A percentile compares a stretch with the other conserved stretches of the same genome.
Evolutionary conservation across 1,140 invertebrate genomes (phyloP).

Genomic region (Drosophila sulfurigaster): DNA sequence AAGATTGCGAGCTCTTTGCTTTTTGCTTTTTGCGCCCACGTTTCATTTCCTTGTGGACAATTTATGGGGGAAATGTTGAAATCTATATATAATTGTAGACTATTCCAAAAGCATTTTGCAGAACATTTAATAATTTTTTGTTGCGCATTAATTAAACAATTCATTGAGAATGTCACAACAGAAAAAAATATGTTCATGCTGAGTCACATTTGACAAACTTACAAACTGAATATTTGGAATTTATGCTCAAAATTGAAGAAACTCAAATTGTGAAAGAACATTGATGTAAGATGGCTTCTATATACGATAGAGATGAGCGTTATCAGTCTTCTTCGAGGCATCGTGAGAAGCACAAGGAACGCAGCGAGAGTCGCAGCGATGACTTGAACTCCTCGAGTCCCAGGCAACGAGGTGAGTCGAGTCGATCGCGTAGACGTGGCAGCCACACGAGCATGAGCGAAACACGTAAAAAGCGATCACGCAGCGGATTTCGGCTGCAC

Average conservation of each 20-base stretch:
- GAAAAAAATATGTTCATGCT: neutral
- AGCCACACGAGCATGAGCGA: neutral
- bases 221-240: slow-evolving; percentile 16
- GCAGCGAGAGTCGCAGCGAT: neutral
- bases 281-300: neutral
- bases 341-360: neutral
- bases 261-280: neutral
- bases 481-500: neutral
- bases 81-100: slow-evolving; percentile 4
- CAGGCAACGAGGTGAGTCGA: neutral
- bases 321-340: neutral
- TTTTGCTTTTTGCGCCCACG: slow-evolving; percentile 27
- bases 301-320: too few species aligned
- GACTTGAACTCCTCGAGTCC: neutral
- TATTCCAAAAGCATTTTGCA: slow-evolving; percentile 26
- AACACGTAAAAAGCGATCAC: neutral
- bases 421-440: neutral
- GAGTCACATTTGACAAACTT: slow-evolving; percentile 8
- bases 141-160: slow-evolving; percentile 66
- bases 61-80: slow-evolving; percentile 16
- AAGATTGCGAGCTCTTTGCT: neutral
- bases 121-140: slow-evolving; percentile 10
- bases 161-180: slow-evolving; percentile 67
- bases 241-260: slow-evolving; percentile 21
- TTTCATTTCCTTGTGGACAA: slow-evolving; percentile 8